Percentiles rank a stretch among this genome's conserved stretches.
These are phyloP conservation scores for Caenorhabditis plicata DNA, from an alignment of 2,888 invertebrate genomes.

Conservation along the genomic window DNA sequence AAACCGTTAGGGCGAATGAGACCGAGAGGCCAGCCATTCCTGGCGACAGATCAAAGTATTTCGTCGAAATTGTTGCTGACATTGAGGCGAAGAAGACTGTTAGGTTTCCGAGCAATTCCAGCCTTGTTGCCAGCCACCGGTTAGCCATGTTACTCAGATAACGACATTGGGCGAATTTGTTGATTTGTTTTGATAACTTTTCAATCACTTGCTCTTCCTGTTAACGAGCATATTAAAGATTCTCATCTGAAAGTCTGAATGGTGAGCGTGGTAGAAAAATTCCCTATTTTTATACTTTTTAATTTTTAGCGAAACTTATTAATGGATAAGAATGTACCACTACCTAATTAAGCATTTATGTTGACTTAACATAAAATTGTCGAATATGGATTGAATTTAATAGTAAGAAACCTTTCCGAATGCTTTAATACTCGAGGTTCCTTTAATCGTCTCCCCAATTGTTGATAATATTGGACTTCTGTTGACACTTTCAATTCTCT, in stretches of 20 bases:
- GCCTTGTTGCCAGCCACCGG: constrained; percentile 83
- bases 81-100: constrained; percentile 82
- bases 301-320: too few relatives aligned
- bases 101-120: constrained; percentile 90
- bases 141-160: constrained; percentile 49
- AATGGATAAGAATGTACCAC: too few relatives aligned
- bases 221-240: neutral
- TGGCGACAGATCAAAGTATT: constrained; percentile 66
- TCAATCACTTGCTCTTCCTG: constrained; percentile 39
- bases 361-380: too few relatives aligned
- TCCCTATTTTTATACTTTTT: neutral
- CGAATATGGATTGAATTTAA: too few relatives aligned
- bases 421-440: constrained; percentile 65
- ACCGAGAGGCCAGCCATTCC: constrained; percentile 71
- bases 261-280: neutral
- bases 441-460: constrained; percentile 87
- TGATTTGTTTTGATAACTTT: constrained; percentile 16
- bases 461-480: constrained; percentile 94
- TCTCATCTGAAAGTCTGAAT: neutral
- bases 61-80: constrained; percentile 77
- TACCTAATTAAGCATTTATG: too few relatives aligned
- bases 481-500: constrained; percentile 87
- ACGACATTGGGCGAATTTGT: constrained; percentile 37
- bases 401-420: constrained; percentile 50
- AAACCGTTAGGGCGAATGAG: constrained; percentile 66